These are phyloP conservation scores for Helicorthomorpha holstii DNA, from an alignment of 1,140 invertebrate species.

Conservation along the genomic window DNA sequence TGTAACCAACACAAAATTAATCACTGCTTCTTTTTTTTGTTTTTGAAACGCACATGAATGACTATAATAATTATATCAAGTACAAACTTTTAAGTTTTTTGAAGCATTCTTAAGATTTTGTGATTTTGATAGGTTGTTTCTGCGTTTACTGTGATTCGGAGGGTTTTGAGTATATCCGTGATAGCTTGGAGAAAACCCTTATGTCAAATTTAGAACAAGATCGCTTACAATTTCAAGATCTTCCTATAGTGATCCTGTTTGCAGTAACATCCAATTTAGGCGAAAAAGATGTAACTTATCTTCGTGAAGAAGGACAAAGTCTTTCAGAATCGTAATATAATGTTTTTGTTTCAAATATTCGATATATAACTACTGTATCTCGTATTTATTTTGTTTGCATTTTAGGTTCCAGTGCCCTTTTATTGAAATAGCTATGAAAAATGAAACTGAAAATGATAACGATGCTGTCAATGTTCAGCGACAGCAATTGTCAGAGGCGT, in stretches of 20 bases:
- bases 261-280: constrained; percentile 64
- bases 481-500: constrained; percentile 46
- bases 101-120: no score
- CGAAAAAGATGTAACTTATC: constrained; percentile 59
- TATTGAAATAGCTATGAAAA: no score
- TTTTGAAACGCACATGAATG: no score
- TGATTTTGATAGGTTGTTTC: constrained; percentile 28
- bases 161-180: constrained; percentile 78
- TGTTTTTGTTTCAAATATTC: no score
- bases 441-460: constrained; percentile 49
- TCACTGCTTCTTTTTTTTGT: no score
- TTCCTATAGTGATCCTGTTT: constrained; percentile 79
- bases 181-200: constrained; percentile 78
- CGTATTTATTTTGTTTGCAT: constrained; percentile 4
- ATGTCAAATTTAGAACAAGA: constrained; percentile 79
- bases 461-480: constrained; percentile 31
- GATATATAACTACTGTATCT: no score
- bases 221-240: constrained; percentile 54
- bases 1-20: no score
- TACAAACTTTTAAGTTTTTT: no score
- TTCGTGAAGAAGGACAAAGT: constrained; percentile 77
- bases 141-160: constrained; percentile 76
- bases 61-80: no score
- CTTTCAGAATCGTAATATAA: constrained; percentile 65
- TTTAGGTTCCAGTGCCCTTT: constrained; percentile 62